phyloP scores from a whole-genome alignment of 2,113 vertebrate genomes.

The Heterotilapia buettikoferi region DNA sequence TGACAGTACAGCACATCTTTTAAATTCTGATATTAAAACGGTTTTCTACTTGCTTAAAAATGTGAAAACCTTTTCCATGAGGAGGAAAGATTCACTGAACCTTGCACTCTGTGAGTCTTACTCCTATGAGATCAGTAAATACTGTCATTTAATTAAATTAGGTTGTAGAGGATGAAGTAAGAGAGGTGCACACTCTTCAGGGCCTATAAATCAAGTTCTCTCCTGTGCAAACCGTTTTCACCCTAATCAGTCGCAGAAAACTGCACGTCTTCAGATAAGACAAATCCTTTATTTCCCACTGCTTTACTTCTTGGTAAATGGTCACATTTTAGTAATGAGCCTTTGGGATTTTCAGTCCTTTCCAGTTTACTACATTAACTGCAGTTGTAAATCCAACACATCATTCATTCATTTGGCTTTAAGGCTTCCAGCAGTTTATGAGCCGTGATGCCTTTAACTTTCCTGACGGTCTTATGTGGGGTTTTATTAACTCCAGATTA shows the following conservation, averaged over 20 bases:
- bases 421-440: background rate
- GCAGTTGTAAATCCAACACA: background rate
- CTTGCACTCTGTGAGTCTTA: background rate
- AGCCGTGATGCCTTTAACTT: background rate
- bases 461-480: background rate
- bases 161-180: background rate
- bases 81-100: background rate
- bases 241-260: background rate
- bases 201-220: background rate
- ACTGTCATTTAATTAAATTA: background rate
- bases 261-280: background rate
- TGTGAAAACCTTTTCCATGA: background rate
- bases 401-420: background rate
- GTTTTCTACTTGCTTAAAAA: background rate
- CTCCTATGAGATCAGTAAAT: background rate
- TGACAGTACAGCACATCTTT: background rate
- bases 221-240: background rate
- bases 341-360: background rate
- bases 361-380: background rate
- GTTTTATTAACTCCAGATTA: background rate
- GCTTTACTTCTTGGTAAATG: background rate
- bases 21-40: background rate
- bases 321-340: background rate
- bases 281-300: background rate
- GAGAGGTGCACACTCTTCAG: background rate